A percentile compares a stretch with the other conserved stretches of the same genome.
Conservation (phyloP, 1,140 invertebrate genomes). For the Sarcophaga bullata region DNA sequence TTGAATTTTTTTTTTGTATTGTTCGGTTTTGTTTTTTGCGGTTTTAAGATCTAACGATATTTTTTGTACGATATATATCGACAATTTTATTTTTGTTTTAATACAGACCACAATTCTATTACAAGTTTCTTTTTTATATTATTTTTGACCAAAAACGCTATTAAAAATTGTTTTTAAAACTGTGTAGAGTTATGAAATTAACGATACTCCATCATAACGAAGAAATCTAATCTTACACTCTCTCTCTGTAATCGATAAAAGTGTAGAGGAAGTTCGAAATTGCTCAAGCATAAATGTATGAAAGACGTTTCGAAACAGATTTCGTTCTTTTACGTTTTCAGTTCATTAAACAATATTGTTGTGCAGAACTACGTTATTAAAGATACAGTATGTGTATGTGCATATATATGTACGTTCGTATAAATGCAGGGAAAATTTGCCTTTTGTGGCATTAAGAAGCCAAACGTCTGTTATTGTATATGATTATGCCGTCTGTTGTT, state of each 20-base stretch:
- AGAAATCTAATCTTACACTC: too few species aligned
- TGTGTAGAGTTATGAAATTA: too few species aligned
- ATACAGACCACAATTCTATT: not conserved
- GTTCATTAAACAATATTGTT: not conserved
- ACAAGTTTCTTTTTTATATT: not conserved
- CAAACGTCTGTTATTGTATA: not conserved
- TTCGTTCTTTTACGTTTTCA: not conserved
- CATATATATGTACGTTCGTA: too few species aligned
- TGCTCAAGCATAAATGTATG: too few species aligned
- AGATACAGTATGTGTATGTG: too few species aligned
- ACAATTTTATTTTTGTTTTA: not conserved
- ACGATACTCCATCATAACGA: too few species aligned
- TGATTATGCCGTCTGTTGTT: not conserved
- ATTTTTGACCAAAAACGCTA: too few species aligned
- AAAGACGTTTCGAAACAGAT: too few species aligned
- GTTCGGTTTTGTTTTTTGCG: not conserved
- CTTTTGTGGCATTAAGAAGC: not conserved
- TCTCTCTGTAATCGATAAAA: too few species aligned
- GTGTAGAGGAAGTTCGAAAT: too few species aligned
- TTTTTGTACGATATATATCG: conserved; percentile 2
- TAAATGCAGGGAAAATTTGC: too few species aligned
- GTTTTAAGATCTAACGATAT: not conserved
- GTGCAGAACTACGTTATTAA: not conserved
- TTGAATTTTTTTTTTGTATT: not conserved
- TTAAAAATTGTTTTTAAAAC: too few species aligned